Evolutionary conservation across 2,797 vertebrate genomes (phyloP), one percentile per base, ranked within the genome.

Genomic region (Hirundo rustica): DNA sequence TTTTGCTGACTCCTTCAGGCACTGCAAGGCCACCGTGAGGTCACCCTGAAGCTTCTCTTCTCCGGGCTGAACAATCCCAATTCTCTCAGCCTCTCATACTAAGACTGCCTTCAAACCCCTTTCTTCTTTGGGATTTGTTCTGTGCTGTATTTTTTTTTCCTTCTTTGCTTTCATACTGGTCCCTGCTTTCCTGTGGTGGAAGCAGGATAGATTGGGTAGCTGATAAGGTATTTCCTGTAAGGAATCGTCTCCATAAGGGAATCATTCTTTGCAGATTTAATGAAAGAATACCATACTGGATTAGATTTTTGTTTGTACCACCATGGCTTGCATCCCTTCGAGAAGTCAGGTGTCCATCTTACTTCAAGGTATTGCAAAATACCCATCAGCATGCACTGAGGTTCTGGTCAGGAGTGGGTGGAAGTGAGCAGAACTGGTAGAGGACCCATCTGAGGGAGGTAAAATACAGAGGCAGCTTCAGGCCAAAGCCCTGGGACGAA

Each of bases 11-110:
- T 48, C 8, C 30, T 73, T 25, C 30, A n/a, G 16, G 13, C 7
- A 1, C 42, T 55, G 34, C 1, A 13, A 23, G 22, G 68, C 19
- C 29, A 29, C 29, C 23, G 0, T 64, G 1, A 2, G 50, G 30
- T 57, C 20, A 21, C 44, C 36, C 21, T 2, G 2, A 26, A 50
- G 20, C 44, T 65, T 50, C 58, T 54, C n/a, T 2, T 54, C 42
- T 57, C 16, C 34, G 42, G 36, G 44, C 25, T 58, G 70, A 47
- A 15, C 30, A 85, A 51, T 27, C 32, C 36, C 53, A 58, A 1
- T 34, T 74, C 25, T 66, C 21, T 11, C 53, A 75, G 21, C 26
- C 32, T 58, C 50, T 50, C 40, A 5, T 25, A 22, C 29, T 13
- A 26, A 50, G 32, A 14, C 13, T 36, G 40, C 70, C 25, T 67